These are phyloP conservation scores for Allophyes oxyacanthae DNA, from an alignment of 2,888 invertebrate genomes.

Conservation along the genomic window DNA sequence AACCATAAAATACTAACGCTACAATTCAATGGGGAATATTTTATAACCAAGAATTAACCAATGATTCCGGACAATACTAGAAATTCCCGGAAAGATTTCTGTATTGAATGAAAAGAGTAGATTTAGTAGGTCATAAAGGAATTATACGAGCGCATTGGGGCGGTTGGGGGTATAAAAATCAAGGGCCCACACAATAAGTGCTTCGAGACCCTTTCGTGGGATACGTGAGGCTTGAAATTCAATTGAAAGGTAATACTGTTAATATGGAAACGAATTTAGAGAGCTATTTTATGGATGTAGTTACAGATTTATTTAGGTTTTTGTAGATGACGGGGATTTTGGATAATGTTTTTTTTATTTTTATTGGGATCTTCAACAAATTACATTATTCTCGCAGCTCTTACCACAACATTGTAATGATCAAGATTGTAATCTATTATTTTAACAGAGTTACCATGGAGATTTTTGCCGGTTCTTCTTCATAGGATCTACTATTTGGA, in stretches of 20 bases:
- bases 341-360: too few relatives aligned
- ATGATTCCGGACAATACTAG: slow-evolving; percentile 25
- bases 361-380: too few relatives aligned
- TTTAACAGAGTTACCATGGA: too few relatives aligned
- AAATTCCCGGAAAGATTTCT: slow-evolving; percentile 26
- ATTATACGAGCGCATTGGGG: slow-evolving; percentile 32
- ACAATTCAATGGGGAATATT: slow-evolving; percentile 3
- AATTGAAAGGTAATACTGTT: slow-evolving; percentile 29
- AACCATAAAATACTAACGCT: too few relatives aligned
- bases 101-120: slow-evolving; percentile 41
- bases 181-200: slow-evolving; percentile 25
- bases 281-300: slow-evolving; percentile 19
- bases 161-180: slow-evolving; percentile 32
- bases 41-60: slow-evolving; percentile 26
- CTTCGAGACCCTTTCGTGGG: slow-evolving; percentile 8
- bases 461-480: too few relatives aligned
- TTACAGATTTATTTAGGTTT: slow-evolving; percentile 22
- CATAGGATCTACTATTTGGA: too few relatives aligned
- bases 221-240: slow-evolving; percentile 20
- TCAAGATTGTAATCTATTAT: too few relatives aligned
- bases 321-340: not conserved
- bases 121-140: slow-evolving; percentile 45
- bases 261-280: slow-evolving; percentile 10
- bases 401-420: too few relatives aligned
- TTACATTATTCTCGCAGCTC: too few relatives aligned